These are phyloP conservation scores for Ernsta delagoae DNA, from an alignment of 2,888 invertebrate genomes.

Conservation along the genomic window DNA sequence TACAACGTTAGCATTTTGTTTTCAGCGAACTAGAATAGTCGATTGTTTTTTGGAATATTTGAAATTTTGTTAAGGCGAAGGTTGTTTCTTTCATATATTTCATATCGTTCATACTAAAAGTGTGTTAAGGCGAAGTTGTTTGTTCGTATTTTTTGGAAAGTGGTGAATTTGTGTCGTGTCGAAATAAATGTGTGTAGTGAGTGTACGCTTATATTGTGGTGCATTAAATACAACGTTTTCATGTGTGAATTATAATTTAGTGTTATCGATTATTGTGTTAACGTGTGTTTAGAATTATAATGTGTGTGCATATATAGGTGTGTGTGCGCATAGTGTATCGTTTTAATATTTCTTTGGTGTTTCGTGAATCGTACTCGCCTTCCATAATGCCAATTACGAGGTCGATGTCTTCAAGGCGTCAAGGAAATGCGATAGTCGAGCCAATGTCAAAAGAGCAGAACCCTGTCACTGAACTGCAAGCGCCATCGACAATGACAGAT, in stretches of 20 bases:
- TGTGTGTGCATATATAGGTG: background rate
- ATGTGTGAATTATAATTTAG: background rate
- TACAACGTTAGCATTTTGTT: background rate
- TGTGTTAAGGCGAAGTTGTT: background rate
- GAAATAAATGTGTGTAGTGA: background rate
- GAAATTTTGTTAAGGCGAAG: conserved; percentile 4
- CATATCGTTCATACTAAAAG: background rate
- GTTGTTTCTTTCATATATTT: background rate
- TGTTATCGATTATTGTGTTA: background rate
- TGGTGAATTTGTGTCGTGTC: background rate
- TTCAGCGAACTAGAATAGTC: background rate
- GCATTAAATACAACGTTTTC: background rate
- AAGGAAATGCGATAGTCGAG: background rate
- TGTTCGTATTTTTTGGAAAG: background rate
- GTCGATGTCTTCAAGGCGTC: background rate
- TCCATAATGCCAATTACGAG: conserved; percentile 2
- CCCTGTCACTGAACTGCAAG: background rate
- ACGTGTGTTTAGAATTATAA: background rate
- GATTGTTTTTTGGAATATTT: background rate
- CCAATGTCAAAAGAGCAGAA: background rate
- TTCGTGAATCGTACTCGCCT: background rate
- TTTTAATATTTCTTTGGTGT: background rate
- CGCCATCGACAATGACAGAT: background rate
- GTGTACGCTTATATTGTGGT: background rate
- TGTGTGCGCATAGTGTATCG: background rate